phyloP scores from a whole-genome alignment of 2,113 vertebrate species.

The Rhegmatorhina hoffmannsi region DNA sequence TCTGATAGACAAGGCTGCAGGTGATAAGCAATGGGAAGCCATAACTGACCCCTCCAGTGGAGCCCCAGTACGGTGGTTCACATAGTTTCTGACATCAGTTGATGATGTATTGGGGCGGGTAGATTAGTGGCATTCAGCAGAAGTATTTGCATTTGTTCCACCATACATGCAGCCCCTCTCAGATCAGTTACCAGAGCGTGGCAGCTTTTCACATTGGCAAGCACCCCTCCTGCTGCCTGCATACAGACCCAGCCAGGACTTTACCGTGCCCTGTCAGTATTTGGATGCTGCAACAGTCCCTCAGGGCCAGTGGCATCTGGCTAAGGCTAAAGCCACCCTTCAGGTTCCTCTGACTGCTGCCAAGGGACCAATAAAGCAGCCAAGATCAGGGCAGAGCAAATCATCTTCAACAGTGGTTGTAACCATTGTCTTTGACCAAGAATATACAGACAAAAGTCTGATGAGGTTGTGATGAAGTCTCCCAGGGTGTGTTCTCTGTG shows the following conservation, averaged over 20 bases:
- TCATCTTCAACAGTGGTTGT: background rate
- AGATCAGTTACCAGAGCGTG: background rate
- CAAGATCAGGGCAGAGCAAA: background rate
- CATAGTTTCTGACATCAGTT: background rate
- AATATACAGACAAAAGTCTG: background rate
- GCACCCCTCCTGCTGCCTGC: background rate
- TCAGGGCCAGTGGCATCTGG: background rate
- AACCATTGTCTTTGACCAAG: background rate
- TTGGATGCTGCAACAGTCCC: background rate
- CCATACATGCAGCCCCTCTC: background rate
- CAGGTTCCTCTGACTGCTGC: background rate
- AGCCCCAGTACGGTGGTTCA: accelerated
- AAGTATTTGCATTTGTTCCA: background rate
- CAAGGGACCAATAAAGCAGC: background rate
- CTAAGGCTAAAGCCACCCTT: background rate
- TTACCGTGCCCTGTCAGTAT: background rate
- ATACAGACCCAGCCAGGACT: background rate
- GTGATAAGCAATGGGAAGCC: background rate
- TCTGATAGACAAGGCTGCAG: background rate
- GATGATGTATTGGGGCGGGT: background rate
- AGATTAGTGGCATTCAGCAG: background rate
- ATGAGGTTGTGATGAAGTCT: background rate
- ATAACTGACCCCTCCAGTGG: background rate
- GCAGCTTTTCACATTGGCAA: background rate
- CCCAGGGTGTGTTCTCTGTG: background rate